These are phyloP conservation scores for Amniataba percoides DNA, from an alignment of 2,797 vertebrate species.

Conservation along the genomic window DNA sequence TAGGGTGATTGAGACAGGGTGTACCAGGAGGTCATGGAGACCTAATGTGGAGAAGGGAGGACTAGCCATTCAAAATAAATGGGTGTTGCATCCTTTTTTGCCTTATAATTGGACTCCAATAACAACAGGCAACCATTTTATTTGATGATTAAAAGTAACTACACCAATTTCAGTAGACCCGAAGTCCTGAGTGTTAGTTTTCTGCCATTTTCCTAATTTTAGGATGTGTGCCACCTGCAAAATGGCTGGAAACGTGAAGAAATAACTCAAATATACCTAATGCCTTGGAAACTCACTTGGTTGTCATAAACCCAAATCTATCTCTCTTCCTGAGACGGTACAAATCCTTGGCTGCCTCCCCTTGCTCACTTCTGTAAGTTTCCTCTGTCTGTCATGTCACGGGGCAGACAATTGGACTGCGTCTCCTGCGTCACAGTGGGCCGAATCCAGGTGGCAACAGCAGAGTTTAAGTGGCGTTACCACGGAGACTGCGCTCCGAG, in stretches of 20 bases:
- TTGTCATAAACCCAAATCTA: neutral
- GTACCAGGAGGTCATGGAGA: neutral
- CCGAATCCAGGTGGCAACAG: slow-evolving; percentile 52
- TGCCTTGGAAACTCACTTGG: neutral
- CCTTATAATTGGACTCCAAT: neutral
- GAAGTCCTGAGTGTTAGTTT: neutral
- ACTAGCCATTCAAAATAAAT: slow-evolving; percentile 1
- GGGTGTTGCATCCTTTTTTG: neutral
- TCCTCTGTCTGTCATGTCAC: slow-evolving; percentile 12
- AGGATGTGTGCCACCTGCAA: neutral
- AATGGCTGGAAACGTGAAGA: neutral
- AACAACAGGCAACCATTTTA: neutral
- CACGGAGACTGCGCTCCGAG: slow-evolving; percentile 36
- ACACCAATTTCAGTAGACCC: no score
- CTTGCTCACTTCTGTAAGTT: slow-evolving; percentile 15
- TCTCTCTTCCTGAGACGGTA: neutral
- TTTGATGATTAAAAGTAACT: neutral
- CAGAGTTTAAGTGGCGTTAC: slow-evolving; percentile 59
- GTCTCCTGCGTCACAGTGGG: slow-evolving; percentile 54
- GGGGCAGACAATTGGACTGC: slow-evolving; percentile 42
- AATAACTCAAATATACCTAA: slow-evolving; percentile 2
- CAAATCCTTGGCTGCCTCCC: neutral
- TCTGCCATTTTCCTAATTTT: neutral
- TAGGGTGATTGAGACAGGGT: neutral
- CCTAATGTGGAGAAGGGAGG: neutral